phyloP scores from a whole-genome alignment of 2,888 invertebrate species.

The Andrena bicolor region DNA sequence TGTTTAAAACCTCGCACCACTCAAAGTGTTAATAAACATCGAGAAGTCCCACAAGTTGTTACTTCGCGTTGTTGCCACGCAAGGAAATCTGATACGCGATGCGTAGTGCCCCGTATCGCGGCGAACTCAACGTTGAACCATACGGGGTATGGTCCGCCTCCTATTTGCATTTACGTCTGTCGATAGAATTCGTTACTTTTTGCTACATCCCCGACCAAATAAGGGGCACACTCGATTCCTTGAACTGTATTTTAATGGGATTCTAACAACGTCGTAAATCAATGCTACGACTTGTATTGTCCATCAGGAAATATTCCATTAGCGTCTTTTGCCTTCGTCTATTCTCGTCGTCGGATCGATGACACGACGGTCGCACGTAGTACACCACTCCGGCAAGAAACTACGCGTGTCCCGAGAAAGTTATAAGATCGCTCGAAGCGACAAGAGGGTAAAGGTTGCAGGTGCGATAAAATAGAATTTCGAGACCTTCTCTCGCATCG shows the following conservation, averaged over 20 bases:
- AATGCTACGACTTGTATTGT: slow-evolving; percentile 22
- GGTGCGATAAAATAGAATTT: slow-evolving; percentile 1
- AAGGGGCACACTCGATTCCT: background rate
- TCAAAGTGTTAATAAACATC: no score
- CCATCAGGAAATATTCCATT: slow-evolving; percentile 39
- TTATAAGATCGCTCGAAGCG: background rate
- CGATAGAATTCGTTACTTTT: background rate
- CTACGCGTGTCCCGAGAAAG: background rate
- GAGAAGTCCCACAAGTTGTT: no score
- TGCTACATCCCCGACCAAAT: background rate
- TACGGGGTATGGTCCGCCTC: no score
- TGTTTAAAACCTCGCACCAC: no score
- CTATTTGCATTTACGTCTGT: slow-evolving; percentile 9
- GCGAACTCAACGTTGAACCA: no score
- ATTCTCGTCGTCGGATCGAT: slow-evolving; percentile 40
- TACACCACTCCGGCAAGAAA: slow-evolving; percentile 4
- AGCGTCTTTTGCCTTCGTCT: slow-evolving; percentile 11
- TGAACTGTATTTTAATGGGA: slow-evolving; percentile 14
- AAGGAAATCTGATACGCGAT: no score
- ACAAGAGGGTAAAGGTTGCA: background rate
- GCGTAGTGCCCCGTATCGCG: no score
- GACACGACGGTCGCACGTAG: slow-evolving; percentile 1
- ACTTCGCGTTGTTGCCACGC: no score
- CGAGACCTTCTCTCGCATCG: background rate
- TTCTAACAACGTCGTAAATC: slow-evolving; percentile 27